These are phyloP conservation scores for Drosophila lowei DNA, from an alignment of 1,140 invertebrate species.

Conservation along the genomic window DNA sequence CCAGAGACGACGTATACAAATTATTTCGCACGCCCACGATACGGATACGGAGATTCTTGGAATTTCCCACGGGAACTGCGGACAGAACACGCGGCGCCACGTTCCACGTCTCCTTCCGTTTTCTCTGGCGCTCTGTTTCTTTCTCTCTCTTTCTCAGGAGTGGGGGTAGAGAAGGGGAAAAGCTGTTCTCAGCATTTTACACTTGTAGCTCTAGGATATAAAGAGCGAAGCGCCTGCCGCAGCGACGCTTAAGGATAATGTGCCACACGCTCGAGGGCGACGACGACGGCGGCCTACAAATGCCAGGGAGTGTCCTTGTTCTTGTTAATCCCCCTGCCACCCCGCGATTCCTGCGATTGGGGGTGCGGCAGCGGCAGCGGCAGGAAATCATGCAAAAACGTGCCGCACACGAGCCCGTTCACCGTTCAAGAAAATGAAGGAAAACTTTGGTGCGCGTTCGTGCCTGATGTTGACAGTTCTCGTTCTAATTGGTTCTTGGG, in stretches of 20 bases:
- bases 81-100: conserved; percentile 30
- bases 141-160: neutral
- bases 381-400: conserved; percentile 75
- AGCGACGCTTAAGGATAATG: conserved; percentile 75
- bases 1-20: conserved; percentile 3
- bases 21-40: conserved; percentile 64
- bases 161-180: conserved; percentile 10
- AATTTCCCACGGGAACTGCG: conserved; percentile 68
- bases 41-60: conserved; percentile 25
- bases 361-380: conserved; percentile 22
- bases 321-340: conserved; percentile 36
- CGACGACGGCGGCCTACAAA: conserved; percentile 30
- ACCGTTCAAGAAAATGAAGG: conserved; percentile 35
- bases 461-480: conserved; percentile 64
- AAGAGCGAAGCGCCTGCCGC: conserved; percentile 52
- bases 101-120: conserved; percentile 13
- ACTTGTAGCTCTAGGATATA: conserved; percentile 58
- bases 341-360: neutral
- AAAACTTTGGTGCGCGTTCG: conserved; percentile 37
- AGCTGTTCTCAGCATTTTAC: conserved; percentile 61
- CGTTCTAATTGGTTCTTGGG: conserved; percentile 40
- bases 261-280: conserved; percentile 53
- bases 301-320: conserved; percentile 52
- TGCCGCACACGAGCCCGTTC: conserved; percentile 58
- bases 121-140: neutral